Evolutionary conservation across 2,888 invertebrate genomes (phyloP).

Genomic region (Cephus pygmeus): DNA sequence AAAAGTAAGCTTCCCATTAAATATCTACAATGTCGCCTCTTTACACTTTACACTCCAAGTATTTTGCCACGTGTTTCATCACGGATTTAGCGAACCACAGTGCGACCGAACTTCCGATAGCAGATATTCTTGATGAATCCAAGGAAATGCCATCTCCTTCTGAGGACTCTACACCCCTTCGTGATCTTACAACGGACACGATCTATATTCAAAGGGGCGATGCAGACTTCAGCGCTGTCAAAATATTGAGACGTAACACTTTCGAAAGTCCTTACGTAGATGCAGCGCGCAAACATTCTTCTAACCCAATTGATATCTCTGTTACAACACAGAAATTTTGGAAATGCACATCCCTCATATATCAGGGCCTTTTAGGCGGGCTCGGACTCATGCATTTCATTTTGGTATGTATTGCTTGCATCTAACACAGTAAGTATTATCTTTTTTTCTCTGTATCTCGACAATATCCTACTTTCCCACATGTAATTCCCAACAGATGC

Average conservation of each 20-base stretch:
- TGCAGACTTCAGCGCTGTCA: slow-evolving; percentile 55
- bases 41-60: no score
- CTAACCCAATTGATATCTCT: slow-evolving; percentile 52
- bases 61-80: no score
- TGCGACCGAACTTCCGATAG: slow-evolving; percentile 54
- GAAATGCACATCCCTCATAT: slow-evolving; percentile 50
- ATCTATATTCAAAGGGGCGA: slow-evolving; percentile 60
- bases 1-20: no score
- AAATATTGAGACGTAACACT: slow-evolving; percentile 33
- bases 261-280: neutral
- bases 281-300: no score
- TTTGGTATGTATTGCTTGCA: slow-evolving; percentile 41
- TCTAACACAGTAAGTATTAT: slow-evolving; percentile 9
- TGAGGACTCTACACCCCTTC: slow-evolving; percentile 44
- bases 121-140: slow-evolving; percentile 53
- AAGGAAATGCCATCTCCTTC: slow-evolving; percentile 52
- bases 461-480: neutral
- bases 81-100: no score
- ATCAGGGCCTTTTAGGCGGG: slow-evolving; percentile 60
- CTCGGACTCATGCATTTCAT: slow-evolving; percentile 60
- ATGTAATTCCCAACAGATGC: slow-evolving; percentile 40
- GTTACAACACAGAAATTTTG: slow-evolving; percentile 54
- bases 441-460: neutral
- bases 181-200: slow-evolving; percentile 55
- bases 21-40: no score